Conservation (phyloP, 2,888 invertebrate species). For the Platycheirus rosarum region DNA sequence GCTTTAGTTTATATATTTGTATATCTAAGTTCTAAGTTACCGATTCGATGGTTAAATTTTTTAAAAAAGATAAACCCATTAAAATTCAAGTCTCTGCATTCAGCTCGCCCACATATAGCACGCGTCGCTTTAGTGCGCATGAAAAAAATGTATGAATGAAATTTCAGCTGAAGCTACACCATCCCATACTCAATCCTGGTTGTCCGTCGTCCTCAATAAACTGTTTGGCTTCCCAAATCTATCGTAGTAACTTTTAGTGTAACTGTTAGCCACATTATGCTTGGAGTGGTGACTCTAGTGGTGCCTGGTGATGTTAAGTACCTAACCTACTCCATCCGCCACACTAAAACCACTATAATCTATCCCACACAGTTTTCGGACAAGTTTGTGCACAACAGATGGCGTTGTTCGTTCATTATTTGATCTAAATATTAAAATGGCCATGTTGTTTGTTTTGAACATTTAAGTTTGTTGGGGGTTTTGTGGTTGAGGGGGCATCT, state of each 20-base stretch:
- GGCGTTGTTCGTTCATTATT: slow-evolving; percentile 48
- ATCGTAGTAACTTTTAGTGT: slow-evolving; percentile 43
- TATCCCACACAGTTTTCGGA: slow-evolving; percentile 40
- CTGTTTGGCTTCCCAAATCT: slow-evolving; percentile 38
- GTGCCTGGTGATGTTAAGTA: slow-evolving; percentile 15
- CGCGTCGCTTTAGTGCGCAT: slow-evolving; percentile 58
- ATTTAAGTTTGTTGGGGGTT: slow-evolving; percentile 5
- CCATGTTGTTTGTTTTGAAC: slow-evolving; percentile 39
- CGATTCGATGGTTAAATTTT: slow-evolving; percentile 31
- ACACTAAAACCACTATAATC: slow-evolving; percentile 25
- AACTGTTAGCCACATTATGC: slow-evolving; percentile 15
- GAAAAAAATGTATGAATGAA: slow-evolving; percentile 68
- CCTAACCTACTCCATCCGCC: slow-evolving; percentile 36
- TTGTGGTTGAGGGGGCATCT: slow-evolving; percentile 3
- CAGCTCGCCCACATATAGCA: slow-evolving; percentile 46
- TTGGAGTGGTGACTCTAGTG: slow-evolving; percentile 17
- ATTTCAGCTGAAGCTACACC: slow-evolving; percentile 18
- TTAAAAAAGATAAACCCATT: slow-evolving; percentile 16
- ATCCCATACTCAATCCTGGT: slow-evolving; percentile 2
- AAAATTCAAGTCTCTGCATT: slow-evolving; percentile 8
- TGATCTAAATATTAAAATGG: slow-evolving; percentile 49
- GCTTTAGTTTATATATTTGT: too few species aligned
- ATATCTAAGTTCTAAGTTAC: neutral
- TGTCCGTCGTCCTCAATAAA: neutral
- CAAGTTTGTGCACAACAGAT: slow-evolving; percentile 49